These are phyloP conservation scores for Callipepla californica DNA, from an alignment of 2,113 vertebrate species.

Conservation along the genomic window DNA sequence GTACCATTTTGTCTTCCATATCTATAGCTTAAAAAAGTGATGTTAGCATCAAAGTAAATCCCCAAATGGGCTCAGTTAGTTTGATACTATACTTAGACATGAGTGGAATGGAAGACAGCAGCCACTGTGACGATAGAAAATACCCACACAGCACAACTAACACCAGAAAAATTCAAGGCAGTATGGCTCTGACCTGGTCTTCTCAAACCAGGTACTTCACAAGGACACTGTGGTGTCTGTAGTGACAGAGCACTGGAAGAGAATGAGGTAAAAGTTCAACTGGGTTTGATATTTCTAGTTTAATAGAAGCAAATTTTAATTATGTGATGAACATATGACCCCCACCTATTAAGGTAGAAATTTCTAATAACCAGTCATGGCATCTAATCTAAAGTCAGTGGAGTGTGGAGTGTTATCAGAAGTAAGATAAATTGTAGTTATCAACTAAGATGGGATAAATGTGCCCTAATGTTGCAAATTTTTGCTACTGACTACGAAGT, in stretches of 20 bases:
- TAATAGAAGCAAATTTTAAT: neutral
- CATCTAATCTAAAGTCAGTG: neutral
- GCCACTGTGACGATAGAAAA: neutral
- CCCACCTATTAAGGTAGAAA: neutral
- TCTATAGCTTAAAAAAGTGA: neutral
- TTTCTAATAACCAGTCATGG: neutral
- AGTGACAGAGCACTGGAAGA: neutral
- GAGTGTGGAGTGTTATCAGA: neutral
- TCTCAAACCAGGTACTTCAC: neutral
- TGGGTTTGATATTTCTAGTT: neutral
- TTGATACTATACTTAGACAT: neutral
- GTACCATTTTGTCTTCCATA: neutral
- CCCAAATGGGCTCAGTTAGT: neutral
- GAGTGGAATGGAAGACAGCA: neutral
- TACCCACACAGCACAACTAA: accelerated
- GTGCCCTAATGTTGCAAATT: neutral
- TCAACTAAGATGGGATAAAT: neutral
- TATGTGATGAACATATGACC: neutral
- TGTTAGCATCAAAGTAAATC: neutral
- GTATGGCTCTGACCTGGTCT: neutral
- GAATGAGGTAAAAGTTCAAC: neutral
- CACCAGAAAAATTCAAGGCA: neutral
- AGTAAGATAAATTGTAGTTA: neutral
- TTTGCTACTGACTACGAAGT: neutral
- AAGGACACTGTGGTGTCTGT: neutral